Base-by-base conservation (phyloP, 2,797 vertebrate genomes). In the Gymnodraco acuticeps region DNA sequence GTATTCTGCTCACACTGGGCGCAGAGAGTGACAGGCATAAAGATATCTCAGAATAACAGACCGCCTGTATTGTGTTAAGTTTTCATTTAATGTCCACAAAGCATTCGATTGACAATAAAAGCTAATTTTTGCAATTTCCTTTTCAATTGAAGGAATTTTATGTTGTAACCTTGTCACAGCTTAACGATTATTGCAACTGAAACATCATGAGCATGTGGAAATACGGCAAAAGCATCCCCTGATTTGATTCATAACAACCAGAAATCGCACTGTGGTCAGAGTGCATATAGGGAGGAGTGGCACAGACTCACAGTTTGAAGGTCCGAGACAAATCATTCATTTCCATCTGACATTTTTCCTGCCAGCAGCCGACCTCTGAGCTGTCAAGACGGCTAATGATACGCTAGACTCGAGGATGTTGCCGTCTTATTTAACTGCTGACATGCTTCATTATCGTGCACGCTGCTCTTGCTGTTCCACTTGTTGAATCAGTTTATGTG, bases 401-500 rank as follows among this genome's bases (percentile, higher is more conserved):
- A n/a, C 64, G 16, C 50, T 63, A 6, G 33, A 43, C 10, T 45
- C 1, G 0, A 20, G 45, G 47, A 13, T 15, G 42, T 20, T 41
- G 47, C 20, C 47, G 50, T n/a, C 16, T 70, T 27, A 27, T 27
- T 27, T 27, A 27, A 56, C 27, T 59, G 27, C 20, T 45, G 70
- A 60, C 41, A 64, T 33, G 46, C 47, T 43, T 61, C 56, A 70
- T 77, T 67, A 46, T 19, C 17, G 1, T 58, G 55, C 48, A 59
- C 20, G 23, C 33, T 20, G 33, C 48, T 65, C 17, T 63, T 43
- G 41, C 17, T 14, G 14, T 73, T 70, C 68, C 73, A 41, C 20
- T 71, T 60, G 17, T 80, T 73, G 45, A 58, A 56, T 67, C 64
- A 38, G 42, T 74, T 61, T 33, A 42, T 59, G 43, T 52, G 12